Percentiles rank a stretch among this genome's conserved stretches.
phyloP scores from a whole-genome alignment of 2,888 invertebrate species.

The Macroteleia sp. region DNA sequence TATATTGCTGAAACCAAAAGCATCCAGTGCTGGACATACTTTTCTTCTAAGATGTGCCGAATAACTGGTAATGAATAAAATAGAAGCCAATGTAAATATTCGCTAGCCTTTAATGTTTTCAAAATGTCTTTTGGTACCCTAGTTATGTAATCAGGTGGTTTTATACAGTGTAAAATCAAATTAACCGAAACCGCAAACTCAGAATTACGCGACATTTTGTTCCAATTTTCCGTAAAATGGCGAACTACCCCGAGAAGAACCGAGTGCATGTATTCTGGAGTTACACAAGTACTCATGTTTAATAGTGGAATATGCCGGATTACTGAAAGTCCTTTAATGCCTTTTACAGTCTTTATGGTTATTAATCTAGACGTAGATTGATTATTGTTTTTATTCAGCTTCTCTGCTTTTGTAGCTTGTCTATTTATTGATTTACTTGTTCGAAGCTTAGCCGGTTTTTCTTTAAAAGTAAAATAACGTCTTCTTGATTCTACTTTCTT shows the following conservation, averaged over 20 bases:
- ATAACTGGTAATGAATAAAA: conserved; percentile 65
- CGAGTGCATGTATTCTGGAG: conserved; percentile 43
- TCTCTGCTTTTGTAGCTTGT: too few relatives aligned
- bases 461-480: too few relatives aligned
- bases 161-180: conserved; percentile 31
- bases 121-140: conserved; percentile 47
- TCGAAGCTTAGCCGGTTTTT: too few relatives aligned
- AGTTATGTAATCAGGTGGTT: conserved; percentile 61
- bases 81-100: conserved; percentile 60
- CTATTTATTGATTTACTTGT: too few relatives aligned
- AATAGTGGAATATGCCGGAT: too few relatives aligned
- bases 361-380: too few relatives aligned
- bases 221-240: conserved; percentile 2
- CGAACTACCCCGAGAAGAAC: conserved; percentile 8
- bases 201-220: too few relatives aligned
- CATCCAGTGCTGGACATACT: conserved; percentile 67
- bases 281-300: conserved; percentile 25
- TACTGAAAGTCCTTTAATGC: too few relatives aligned
- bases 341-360: too few relatives aligned
- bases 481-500: too few relatives aligned
- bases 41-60: neutral
- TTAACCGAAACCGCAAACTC: conserved; percentile 13
- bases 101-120: conserved; percentile 64
- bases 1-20: conserved; percentile 59
- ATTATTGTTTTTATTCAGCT: too few relatives aligned